These are phyloP conservation scores for Sturnira hondurensis DNA, from an alignment of 2,113 vertebrate genomes.

Conservation along the genomic window DNA sequence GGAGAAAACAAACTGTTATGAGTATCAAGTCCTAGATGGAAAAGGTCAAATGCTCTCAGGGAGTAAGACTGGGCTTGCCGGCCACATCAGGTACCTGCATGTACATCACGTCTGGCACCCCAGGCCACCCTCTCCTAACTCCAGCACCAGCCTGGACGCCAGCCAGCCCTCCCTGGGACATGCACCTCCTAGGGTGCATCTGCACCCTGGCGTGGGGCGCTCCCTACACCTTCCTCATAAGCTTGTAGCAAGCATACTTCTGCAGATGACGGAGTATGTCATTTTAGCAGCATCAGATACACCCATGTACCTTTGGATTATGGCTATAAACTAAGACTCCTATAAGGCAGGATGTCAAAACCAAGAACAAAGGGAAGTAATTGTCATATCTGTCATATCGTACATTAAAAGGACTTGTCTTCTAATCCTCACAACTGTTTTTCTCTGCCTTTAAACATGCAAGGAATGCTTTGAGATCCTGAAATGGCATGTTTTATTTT, in stretches of 20 bases:
- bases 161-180: not conserved
- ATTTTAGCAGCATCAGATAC: not conserved
- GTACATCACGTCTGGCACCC: not conserved
- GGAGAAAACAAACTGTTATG: not conserved
- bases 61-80: not conserved
- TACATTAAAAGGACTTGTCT: not conserved
- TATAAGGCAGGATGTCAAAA: not conserved
- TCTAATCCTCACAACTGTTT: not conserved
- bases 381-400: not conserved
- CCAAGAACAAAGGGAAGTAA: conserved; percentile 12
- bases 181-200: too few species aligned
- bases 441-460: not conserved
- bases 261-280: not conserved
- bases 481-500: not conserved
- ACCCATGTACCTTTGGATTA: not conserved
- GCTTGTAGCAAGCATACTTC: not conserved
- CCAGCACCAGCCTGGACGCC: not conserved
- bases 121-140: not conserved
- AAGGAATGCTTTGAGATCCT: not conserved
- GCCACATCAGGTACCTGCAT: not conserved
- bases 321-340: not conserved
- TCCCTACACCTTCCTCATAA: not conserved
- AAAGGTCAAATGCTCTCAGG: not conserved
- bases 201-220: not conserved
- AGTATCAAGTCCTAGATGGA: not conserved